phyloP scores from a whole-genome alignment of 2,888 invertebrate species.

The Drosophila dives region DNA sequence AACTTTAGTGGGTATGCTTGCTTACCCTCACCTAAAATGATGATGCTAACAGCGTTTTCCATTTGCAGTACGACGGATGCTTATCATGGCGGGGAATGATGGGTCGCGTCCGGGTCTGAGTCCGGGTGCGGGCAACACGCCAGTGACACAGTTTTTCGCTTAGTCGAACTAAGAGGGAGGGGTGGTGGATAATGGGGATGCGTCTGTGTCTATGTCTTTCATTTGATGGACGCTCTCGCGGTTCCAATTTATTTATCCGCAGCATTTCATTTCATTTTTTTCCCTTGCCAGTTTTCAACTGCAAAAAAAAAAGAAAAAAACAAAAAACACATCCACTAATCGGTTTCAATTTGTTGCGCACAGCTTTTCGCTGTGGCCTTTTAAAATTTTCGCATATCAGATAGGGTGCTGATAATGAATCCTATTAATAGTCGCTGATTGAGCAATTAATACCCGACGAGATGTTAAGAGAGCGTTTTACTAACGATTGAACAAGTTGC shows the following conservation, averaged over 20 bases:
- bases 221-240: constrained; percentile 58
- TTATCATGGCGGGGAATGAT: constrained; percentile 51
- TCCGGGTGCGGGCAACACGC: constrained; percentile 35
- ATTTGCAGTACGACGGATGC: constrained; percentile 43
- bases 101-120: constrained; percentile 49
- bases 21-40: constrained; percentile 20
- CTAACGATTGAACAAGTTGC: constrained; percentile 24
- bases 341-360: constrained; percentile 48
- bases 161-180: background rate
- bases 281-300: background rate
- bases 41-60: constrained; percentile 19
- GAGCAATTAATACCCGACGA: constrained; percentile 53
- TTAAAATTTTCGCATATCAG: constrained; percentile 4
- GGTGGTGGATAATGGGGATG: background rate
- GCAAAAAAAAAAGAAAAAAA: background rate
- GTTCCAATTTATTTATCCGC: constrained; percentile 62
- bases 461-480: constrained; percentile 12
- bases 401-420: constrained; percentile 31
- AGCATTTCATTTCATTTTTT: constrained; percentile 43
- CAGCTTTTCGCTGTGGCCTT: constrained; percentile 10
- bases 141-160: constrained; percentile 69
- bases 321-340: constrained; percentile 34
- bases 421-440: constrained; percentile 40
- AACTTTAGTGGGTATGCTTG: constrained; percentile 12
- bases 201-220: constrained; percentile 7